Evolutionary conservation across 23 tunicate species (phyloP).

Genomic region (Oikopleura dioica): DNA sequence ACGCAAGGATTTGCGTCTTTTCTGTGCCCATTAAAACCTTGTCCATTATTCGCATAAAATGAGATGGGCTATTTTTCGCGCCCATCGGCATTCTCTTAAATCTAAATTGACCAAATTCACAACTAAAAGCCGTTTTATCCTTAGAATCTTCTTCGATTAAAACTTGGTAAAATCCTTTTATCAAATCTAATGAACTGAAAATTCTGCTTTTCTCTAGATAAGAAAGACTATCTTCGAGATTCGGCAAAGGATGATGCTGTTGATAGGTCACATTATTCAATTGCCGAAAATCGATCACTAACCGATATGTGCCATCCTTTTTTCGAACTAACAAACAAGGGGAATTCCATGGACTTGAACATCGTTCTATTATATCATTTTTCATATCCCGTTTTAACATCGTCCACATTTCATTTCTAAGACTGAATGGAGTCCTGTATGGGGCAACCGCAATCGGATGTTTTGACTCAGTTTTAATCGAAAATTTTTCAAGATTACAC

Average conservation of each 20-base stretch:
- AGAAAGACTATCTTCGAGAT: neutral
- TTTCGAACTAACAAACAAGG: constrained; percentile 9
- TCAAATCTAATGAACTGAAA: constrained; percentile 9
- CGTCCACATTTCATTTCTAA: too few relatives aligned
- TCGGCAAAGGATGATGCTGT: constrained; percentile 17
- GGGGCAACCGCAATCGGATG: too few relatives aligned
- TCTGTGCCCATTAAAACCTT: neutral
- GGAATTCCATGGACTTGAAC: constrained; percentile 15
- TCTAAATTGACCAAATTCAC: neutral
- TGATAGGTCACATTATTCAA: constrained; percentile 12
- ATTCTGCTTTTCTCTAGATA: neutral
- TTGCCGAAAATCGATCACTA: constrained; percentile 14
- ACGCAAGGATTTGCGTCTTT: neutral
- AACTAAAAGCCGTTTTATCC: neutral
- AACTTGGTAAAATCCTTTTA: constrained; percentile 15
- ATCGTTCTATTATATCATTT: constrained; percentile 4
- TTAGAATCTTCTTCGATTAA: neutral
- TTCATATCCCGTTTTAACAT: constrained; percentile 2
- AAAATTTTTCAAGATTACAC: too few relatives aligned
- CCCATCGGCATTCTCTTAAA: neutral
- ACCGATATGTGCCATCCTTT: constrained; percentile 13
- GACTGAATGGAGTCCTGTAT: too few relatives aligned
- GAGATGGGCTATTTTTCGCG: neutral
- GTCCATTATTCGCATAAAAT: neutral
- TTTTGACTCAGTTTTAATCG: too few relatives aligned